Evolutionary conservation across 2,888 invertebrate genomes (phyloP).

Genomic region (Osedax frankpressi): DNA sequence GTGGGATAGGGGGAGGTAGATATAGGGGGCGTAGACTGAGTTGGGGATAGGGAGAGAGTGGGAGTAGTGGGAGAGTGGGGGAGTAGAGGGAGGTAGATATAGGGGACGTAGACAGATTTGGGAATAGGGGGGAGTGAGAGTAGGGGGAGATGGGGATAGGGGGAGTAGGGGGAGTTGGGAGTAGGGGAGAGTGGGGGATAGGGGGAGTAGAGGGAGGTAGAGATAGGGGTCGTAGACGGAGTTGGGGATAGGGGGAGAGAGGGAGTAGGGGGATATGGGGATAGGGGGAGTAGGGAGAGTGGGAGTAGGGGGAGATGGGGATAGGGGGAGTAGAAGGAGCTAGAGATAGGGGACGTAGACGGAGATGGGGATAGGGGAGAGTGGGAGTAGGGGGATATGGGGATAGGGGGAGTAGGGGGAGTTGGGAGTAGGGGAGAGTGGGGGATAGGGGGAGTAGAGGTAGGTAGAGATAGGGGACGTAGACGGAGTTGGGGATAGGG

Average conservation of each 20-base stretch:
- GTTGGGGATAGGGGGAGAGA: not conserved
- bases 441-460: not conserved
- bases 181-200: constrained; percentile 2
- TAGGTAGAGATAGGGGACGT: not conserved
- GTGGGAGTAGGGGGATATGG: not conserved
- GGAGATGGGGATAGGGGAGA: not conserved
- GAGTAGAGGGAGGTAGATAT: not conserved
- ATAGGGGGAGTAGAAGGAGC: not conserved
- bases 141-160: not conserved
- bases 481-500: not conserved
- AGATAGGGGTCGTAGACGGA: not conserved
- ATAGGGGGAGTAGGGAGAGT: not conserved
- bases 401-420: too few species aligned
- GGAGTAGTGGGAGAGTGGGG: not conserved
- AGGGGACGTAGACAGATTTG: not conserved
- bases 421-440: too few species aligned
- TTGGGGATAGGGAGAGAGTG: not conserved
- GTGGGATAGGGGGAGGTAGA: not conserved
- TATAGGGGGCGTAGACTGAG: too few species aligned
- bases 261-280: not conserved
- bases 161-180: not conserved
- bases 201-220: not conserved
- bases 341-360: not conserved
- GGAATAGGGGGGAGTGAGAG: not conserved
- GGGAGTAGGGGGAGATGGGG: constrained; percentile 1